Conservation (phyloP, 1,140 invertebrate species). For the Habropoda laboriosa region DNA sequence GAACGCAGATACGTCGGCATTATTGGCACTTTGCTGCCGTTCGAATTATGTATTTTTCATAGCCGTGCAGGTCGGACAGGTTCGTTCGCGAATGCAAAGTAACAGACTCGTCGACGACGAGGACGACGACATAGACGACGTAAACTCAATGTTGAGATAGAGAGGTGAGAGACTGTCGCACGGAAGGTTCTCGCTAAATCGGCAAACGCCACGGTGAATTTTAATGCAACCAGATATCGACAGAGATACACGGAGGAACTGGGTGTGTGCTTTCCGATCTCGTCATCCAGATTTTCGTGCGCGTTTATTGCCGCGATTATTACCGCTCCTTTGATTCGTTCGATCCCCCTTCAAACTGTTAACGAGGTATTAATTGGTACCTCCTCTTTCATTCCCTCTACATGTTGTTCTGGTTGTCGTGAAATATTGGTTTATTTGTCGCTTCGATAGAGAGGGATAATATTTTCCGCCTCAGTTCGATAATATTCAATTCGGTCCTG, state of each 20-base stretch:
- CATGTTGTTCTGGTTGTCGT: background rate
- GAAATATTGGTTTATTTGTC: background rate
- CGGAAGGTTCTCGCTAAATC: slow-evolving; percentile 32
- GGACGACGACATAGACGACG: slow-evolving; percentile 6
- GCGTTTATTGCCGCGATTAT: slow-evolving; percentile 10
- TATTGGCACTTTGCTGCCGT: slow-evolving; percentile 56
- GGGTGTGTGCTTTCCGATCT: background rate
- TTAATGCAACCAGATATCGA: slow-evolving; percentile 29
- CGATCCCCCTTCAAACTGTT: background rate
- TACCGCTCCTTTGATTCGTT: background rate
- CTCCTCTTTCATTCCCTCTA: background rate
- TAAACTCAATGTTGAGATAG: slow-evolving; percentile 20
- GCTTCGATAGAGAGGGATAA: background rate
- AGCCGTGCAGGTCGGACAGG: background rate
- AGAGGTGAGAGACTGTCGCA: background rate
- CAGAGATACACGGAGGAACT: background rate
- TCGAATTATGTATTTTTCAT: slow-evolving; percentile 64
- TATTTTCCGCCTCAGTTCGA: background rate
- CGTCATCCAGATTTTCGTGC: background rate
- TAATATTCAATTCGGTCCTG: background rate
- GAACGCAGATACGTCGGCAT: slow-evolving; percentile 45
- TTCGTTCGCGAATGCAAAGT: slow-evolving; percentile 8
- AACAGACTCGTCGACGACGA: slow-evolving; percentile 1
- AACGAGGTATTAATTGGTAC: background rate
- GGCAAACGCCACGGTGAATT: slow-evolving; percentile 20